These are phyloP conservation scores for Muschampia plurimacula DNA, from an alignment of 2,888 invertebrate genomes.

Conservation along the genomic window DNA sequence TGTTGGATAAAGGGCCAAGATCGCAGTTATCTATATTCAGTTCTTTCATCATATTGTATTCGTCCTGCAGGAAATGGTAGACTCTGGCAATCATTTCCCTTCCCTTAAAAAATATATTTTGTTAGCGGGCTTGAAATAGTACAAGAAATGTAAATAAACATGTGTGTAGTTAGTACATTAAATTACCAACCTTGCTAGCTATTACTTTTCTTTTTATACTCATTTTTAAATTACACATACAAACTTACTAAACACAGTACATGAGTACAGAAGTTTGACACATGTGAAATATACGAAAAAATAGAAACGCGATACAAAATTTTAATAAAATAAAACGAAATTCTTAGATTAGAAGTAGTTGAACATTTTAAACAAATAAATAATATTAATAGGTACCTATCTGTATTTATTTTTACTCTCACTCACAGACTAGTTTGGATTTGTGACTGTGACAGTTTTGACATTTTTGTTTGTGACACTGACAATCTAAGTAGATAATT, in stretches of 20 bases:
- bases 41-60: slow-evolving; percentile 38
- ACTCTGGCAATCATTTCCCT: slow-evolving; percentile 44
- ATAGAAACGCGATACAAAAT: too few species aligned
- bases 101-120: slow-evolving; percentile 39
- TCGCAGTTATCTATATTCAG: slow-evolving; percentile 29
- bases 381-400: too few species aligned
- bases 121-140: background rate
- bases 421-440: too few species aligned
- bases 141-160: background rate
- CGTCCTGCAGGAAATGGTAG: slow-evolving; percentile 37
- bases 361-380: too few species aligned
- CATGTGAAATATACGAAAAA: too few species aligned
- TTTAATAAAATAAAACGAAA: too few species aligned
- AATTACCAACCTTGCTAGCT: slow-evolving; percentile 21
- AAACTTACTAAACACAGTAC: background rate
- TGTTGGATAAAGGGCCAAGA: slow-evolving; percentile 42
- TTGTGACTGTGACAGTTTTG: too few species aligned
- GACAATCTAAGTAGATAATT: too few species aligned
- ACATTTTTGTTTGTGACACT: too few species aligned
- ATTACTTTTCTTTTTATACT: slow-evolving; percentile 33
- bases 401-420: too few species aligned
- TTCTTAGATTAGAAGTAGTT: too few species aligned
- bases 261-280: background rate
- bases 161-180: background rate
- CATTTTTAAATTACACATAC: slow-evolving; percentile 11